Base-by-base conservation (phyloP, 2,888 invertebrate genomes). In the Trissolcus japonicus region DNA sequence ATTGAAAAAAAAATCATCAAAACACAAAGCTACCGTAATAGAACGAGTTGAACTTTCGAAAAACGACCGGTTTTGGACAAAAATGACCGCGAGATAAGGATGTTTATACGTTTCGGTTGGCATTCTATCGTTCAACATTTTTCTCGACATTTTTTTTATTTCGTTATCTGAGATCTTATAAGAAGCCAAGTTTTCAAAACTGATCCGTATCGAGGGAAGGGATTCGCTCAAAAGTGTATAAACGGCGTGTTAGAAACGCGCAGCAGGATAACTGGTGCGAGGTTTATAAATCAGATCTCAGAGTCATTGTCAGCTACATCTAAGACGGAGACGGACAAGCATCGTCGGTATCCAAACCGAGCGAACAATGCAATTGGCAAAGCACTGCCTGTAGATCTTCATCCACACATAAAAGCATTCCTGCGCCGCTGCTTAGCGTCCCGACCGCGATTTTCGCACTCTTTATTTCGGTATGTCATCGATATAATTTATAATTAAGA, bases 371-470 rank as follows among this genome's bases (percentile, higher is more conserved):
- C 76, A 76, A 76, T 76, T 79, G 78, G 72, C 76, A 68, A 76
- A 69, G 76, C 76, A 66, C 67, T 61, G 63, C 74, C 73, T 57
- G 74, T 78, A 68, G 78, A 78, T 72, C 77, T 79, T 79, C 76
- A 75, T 75, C 62, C 65, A 68, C 73, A 78, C 82, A 79, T 74
- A 76, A 81, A 77, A 65, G 74, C 67, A 78, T 79, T 82, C 76
- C 72, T 65, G 56, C 55, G 68, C 82, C 78, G 79, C 78, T 78
- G 80, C 19, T 19, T 19, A 62, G 67, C 66, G 57, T 50, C 40
- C 56, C 17, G 51, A 50, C 55, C 65, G 59, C 69, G 61, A 69
- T 56, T 76, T 68, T 69, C 61, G 76, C 75, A 60, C 69, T 65
- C n/a, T 16, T 46, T n/a, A 16, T 46, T 46, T 46, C 14, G 19